Evolutionary conservation across 2,888 invertebrate genomes (phyloP).

Genomic region (Arenicola marina): DNA sequence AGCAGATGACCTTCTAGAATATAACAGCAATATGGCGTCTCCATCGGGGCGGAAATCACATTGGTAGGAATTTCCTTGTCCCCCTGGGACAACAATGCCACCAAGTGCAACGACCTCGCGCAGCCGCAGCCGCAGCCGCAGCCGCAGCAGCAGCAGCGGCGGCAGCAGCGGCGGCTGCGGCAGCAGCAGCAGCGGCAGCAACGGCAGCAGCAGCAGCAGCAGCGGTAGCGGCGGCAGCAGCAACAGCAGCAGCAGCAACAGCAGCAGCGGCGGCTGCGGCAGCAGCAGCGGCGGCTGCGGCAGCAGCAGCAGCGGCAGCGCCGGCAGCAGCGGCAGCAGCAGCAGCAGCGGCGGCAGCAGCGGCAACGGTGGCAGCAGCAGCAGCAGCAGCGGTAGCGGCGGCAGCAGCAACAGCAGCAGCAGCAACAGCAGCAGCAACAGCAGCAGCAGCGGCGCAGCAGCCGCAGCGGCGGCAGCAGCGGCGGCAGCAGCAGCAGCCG

Average conservation of each 20-base stretch:
- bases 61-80: no score
- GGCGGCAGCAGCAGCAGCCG: no score
- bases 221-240: conserved; percentile 6
- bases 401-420: background rate
- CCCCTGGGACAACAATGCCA: no score
- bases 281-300: no score
- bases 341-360: conserved; percentile 7
- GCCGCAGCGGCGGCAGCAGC: background rate
- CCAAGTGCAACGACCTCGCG: no score
- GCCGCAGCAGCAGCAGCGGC: no score
- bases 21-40: no score
- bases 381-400: conserved; percentile 6
- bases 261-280: background rate
- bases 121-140: no score
- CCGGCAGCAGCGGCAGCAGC: background rate
- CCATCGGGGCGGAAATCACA: no score
- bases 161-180: no score
- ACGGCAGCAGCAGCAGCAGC: conserved; percentile 11
- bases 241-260: conserved; percentile 12
- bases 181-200: no score
- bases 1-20: background rate
- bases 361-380: conserved; percentile 6
- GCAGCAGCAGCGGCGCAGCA: background rate
- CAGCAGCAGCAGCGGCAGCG: no score
- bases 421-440: background rate